Conservation (phyloP, 2,888 invertebrate species). For the Hypselothyrea guttata region DNA sequence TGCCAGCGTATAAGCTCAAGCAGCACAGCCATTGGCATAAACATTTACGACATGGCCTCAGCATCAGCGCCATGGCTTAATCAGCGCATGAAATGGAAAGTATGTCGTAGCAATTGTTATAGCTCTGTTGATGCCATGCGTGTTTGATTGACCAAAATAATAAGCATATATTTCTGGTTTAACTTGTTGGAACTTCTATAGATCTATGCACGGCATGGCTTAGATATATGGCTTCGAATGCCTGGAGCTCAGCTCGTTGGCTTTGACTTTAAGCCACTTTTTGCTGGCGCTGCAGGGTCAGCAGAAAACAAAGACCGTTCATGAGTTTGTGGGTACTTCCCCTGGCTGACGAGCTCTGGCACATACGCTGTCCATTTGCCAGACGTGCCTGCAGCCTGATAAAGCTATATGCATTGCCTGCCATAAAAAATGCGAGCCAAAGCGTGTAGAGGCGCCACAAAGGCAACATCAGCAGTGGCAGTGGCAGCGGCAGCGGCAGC, state of each 20-base stretch:
- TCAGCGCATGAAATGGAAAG: too few species aligned
- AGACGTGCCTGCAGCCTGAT: constrained; percentile 44
- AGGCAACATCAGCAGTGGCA: constrained; percentile 27
- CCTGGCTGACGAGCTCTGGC: constrained; percentile 17
- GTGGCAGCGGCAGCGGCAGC: constrained; percentile 26
- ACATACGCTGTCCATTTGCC: constrained; percentile 52
- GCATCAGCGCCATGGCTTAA: too few species aligned
- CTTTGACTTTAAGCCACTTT: constrained; percentile 6
- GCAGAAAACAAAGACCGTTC: constrained; percentile 17
- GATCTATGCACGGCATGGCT: too few species aligned
- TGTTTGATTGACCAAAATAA: too few species aligned
- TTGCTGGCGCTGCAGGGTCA: constrained; percentile 27
- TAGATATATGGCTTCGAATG: too few species aligned
- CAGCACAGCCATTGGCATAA: too few species aligned
- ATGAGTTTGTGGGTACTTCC: background rate
- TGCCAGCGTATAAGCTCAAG: too few species aligned
- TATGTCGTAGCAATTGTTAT: too few species aligned
- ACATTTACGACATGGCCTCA: too few species aligned
- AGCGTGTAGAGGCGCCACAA: constrained; percentile 14
- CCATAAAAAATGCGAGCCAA: constrained; percentile 41
- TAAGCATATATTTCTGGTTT: too few species aligned
- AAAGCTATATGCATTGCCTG: constrained; percentile 50
- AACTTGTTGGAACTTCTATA: too few species aligned
- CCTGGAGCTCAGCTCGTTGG: too few species aligned
- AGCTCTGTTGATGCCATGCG: background rate